These are phyloP conservation scores for Oceanites oceanicus DNA, from an alignment of 2,113 vertebrate genomes.

Conservation along the genomic window DNA sequence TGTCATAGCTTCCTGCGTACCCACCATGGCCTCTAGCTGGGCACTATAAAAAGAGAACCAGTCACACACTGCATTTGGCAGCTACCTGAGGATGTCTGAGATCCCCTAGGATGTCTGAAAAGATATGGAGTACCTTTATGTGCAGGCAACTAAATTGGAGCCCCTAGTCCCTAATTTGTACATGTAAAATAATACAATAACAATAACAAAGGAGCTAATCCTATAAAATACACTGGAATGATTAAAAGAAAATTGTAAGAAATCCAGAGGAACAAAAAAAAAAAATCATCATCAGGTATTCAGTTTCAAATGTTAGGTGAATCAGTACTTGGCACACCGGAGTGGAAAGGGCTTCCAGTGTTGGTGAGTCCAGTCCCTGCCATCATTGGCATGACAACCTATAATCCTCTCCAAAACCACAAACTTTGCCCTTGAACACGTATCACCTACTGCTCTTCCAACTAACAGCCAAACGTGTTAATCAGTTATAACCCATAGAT, in stretches of 20 bases:
- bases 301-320: background rate
- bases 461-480: background rate
- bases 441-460: background rate
- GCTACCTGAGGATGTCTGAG: background rate
- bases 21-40: background rate
- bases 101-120: background rate
- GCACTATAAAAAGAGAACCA: background rate
- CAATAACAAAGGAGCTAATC: background rate
- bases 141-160: background rate
- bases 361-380: background rate
- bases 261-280: background rate
- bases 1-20: background rate
- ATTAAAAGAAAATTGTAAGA: background rate
- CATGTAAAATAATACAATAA: background rate
- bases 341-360: background rate
- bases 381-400: background rate
- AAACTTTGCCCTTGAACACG: background rate
- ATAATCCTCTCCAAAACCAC: background rate
- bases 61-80: background rate
- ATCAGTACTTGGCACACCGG: background rate
- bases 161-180: background rate
- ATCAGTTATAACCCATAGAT: background rate
- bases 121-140: background rate
- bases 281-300: background rate
- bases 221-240: background rate